Evolutionary conservation across 1,140 invertebrate species (phyloP).

Genomic region (Drosophila lacertosa): DNA sequence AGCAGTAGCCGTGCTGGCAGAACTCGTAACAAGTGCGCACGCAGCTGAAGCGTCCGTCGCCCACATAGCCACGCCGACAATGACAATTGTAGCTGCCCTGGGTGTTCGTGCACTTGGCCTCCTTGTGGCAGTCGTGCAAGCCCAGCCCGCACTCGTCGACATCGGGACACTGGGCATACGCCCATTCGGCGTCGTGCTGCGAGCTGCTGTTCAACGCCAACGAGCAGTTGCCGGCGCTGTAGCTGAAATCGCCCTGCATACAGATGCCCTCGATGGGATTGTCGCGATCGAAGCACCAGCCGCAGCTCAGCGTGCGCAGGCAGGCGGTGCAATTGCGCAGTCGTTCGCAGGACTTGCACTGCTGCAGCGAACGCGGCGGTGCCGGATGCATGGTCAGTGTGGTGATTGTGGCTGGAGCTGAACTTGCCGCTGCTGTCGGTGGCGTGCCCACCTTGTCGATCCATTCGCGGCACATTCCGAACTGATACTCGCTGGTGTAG

Average conservation of each 20-base stretch:
- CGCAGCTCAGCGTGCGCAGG: conserved; percentile 92
- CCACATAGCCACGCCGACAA: conserved; percentile 93
- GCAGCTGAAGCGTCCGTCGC: conserved; percentile 93
- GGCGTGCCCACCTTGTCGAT: conserved; percentile 89
- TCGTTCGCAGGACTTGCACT: conserved; percentile 92
- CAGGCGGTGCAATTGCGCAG: conserved; percentile 92
- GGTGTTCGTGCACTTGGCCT: conserved; percentile 96
- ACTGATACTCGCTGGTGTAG: conserved; percentile 96
- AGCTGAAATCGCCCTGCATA: conserved; percentile 91
- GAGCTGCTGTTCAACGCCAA: conserved; percentile 85
- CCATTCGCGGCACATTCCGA: conserved; percentile 96
- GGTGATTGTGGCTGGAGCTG: conserved; percentile 51
- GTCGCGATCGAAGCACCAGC: conserved; percentile 95
- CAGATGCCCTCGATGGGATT: conserved; percentile 94
- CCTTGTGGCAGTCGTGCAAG: conserved; percentile 93
- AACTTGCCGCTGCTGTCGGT: conserved; percentile 52
- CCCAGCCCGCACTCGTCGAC: conserved; percentile 96
- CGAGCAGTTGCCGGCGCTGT: conserved; percentile 88
- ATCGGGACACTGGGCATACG: conserved; percentile 96
- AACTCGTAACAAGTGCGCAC: conserved; percentile 94
- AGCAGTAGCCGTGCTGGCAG: conserved; percentile 95
- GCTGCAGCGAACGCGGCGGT: conserved; percentile 83
- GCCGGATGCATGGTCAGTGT: conserved; percentile 17
- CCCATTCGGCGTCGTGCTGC: conserved; percentile 89
- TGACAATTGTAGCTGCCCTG: conserved; percentile 95